Evolutionary conservation across 2,888 invertebrate genomes (phyloP), one percentile per base, ranked within the genome.

Genomic region (Merodon equestris): DNA sequence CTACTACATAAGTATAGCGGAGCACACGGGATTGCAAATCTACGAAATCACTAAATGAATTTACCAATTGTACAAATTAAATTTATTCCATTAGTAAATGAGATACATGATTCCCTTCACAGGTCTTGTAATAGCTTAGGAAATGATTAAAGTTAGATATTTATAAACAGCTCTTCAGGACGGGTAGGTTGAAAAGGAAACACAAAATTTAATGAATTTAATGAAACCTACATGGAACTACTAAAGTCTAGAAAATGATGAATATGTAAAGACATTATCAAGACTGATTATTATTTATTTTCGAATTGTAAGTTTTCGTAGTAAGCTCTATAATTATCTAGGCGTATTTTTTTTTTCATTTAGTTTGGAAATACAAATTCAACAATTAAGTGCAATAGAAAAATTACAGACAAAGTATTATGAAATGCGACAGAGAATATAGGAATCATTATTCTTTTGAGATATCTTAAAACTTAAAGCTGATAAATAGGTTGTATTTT

Each of bases 281-380:
- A 79, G 79, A 79, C 79, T 79, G 79, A 79, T 79, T 79, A 27
- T 7, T 27, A 79, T 79, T 79, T 79, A 79, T 64, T 79, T 79
- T 74, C 68, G 64, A 74, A 74, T 74, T 64, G 44, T 73, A 77
- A 77, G 76, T 72, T 77, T 72, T 66, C 17, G 60, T 76, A 51
- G 56, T 57, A 27, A 48, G 47, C 67, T 19, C 57, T 71, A 56
- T 18, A 56, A 50, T 61, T 57, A 63, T 67, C 61, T 72, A 61
- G 27, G 27, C 27, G 27, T 27, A 38, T 7, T 45, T 38, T 12
- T 14, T 9, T 45, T 63, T 17, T 17, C 10, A n/a, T 18, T 38
- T 12, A 19, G 15, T 36, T 13, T 9, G 44, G 38, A 61, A 51
- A 63, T 7, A 13, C 9, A 64, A 19, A n/a, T 27, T 14, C 17